Conservation (phyloP, 2,797 vertebrate species). For the Acropternis orthonyx region DNA sequence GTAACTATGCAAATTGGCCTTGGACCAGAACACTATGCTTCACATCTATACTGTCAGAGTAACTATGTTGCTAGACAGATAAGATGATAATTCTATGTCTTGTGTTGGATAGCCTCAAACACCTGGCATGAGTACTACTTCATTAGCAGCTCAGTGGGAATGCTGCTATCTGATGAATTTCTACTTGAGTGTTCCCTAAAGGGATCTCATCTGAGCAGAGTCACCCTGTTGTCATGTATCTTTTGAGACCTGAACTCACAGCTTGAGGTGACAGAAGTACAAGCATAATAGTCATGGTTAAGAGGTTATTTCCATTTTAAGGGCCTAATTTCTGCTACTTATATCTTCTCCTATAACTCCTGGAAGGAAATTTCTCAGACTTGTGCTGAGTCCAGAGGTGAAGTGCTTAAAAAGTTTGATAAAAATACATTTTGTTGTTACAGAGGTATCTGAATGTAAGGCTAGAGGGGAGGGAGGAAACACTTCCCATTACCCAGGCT, state of each 20-base stretch:
- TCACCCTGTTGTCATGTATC: neutral
- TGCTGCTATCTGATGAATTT: neutral
- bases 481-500: neutral
- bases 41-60: neutral
- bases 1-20: neutral
- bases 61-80: neutral
- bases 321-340: neutral
- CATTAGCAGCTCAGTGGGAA: neutral
- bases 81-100: neutral
- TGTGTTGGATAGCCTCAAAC: neutral
- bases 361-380: neutral
- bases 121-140: neutral
- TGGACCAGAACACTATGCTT: neutral
- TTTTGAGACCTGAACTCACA: constrained; percentile 7
- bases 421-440: neutral
- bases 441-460: neutral
- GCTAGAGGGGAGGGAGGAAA: neutral
- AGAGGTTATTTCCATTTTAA: constrained; percentile 22
- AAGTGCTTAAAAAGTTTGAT: neutral
- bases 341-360: neutral
- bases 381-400: neutral
- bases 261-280: neutral
- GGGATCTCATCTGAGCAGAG: neutral
- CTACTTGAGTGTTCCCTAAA: neutral
- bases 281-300: neutral